A percentile compares a stretch with the other conserved stretches of the same genome.
Evolutionary conservation across 2,888 invertebrate species (phyloP).

Genomic region (Meliscaeva auricollis): DNA sequence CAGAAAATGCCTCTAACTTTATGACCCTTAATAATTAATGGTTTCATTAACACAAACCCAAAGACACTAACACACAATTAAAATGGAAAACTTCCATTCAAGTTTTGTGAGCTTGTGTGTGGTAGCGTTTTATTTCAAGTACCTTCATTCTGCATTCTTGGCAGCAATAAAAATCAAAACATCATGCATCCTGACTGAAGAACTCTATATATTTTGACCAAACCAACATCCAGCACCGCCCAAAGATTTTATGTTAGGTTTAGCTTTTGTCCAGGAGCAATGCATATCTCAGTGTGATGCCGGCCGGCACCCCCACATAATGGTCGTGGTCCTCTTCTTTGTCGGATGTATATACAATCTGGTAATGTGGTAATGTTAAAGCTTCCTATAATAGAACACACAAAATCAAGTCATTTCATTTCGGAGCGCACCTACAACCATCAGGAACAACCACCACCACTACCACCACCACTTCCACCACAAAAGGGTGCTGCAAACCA

Average conservation of each 20-base stretch:
- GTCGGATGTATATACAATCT: slow-evolving; percentile 55
- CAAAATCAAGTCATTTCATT: slow-evolving; percentile 20
- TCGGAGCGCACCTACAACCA: slow-evolving; percentile 30
- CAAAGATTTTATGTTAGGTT: slow-evolving; percentile 18
- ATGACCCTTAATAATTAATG: slow-evolving; percentile 73
- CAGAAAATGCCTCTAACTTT: slow-evolving; percentile 68
- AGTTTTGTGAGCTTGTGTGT: slow-evolving; percentile 9
- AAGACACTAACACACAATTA: slow-evolving; percentile 64
- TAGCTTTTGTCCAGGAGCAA: slow-evolving; percentile 49
- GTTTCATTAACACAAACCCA: slow-evolving; percentile 72
- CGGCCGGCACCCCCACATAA: too few species aligned
- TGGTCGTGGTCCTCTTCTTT: not conserved
- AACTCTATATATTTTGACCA: slow-evolving; percentile 23
- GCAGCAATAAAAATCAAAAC: slow-evolving; percentile 73
- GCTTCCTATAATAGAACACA: slow-evolving; percentile 41
- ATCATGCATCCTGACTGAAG: slow-evolving; percentile 50
- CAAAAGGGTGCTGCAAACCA: slow-evolving; percentile 56
- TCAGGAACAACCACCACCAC: not conserved
- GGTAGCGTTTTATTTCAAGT: slow-evolving; percentile 65
- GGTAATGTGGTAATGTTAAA: slow-evolving; percentile 68
- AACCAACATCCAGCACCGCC: slow-evolving; percentile 1
- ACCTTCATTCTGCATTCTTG: slow-evolving; percentile 61
- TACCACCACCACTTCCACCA: slow-evolving; percentile 18
- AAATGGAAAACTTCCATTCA: slow-evolving; percentile 39
- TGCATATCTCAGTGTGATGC: slow-evolving; percentile 51